Evolutionary conservation across 1,140 invertebrate genomes (phyloP), one percentile per base, ranked within the genome.

Genomic region (Calephelis virginiensis): DNA sequence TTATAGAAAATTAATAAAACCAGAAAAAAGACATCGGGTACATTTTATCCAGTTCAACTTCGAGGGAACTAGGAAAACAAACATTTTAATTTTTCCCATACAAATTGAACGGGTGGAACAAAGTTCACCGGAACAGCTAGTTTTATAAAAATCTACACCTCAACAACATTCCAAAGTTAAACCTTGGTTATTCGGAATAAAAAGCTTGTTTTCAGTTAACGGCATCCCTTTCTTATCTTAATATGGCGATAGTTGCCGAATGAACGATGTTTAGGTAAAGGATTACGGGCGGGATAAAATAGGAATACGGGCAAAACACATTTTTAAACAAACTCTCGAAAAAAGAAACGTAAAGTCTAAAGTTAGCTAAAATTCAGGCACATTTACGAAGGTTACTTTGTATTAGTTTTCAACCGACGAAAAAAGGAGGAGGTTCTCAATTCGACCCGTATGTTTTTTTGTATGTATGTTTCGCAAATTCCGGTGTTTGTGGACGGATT

Each of bases 201-300:
- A 83, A 83, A 75, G 75, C 77, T 80, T 83, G 80, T 83, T 82
- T 83, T 82, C 77, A 78, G 75, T 83, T 85, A 82, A 85, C 81
- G 81, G 81, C 78, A 81, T 78, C 80, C 77, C 70, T 83, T 74
- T 75, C 80, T 85, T 85, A 85, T 85, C 83, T 82, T 78, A 80
- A 81, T 78, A 80, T 68, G 72, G 70, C 78, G 81, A 85, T 85
- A 83, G 78, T 77, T 82, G 76, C 77, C 84, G 80, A 83, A 82
- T 75, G 75, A 74, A 78, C 71, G 71, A 76, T 79, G 77, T 79
- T 78, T 78, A 76, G 72, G 74, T 62, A 63, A 65, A 74, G 70
- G 74, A 77, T 80, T 77, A 79, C 71, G 68, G 68, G 37, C 61
- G 46, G 71, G 76, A 75, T 79, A 74, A 78, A 71, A 67, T 65